phyloP scores from a whole-genome alignment of 2,888 invertebrate species.

The Epistrophe grossulariae region DNA sequence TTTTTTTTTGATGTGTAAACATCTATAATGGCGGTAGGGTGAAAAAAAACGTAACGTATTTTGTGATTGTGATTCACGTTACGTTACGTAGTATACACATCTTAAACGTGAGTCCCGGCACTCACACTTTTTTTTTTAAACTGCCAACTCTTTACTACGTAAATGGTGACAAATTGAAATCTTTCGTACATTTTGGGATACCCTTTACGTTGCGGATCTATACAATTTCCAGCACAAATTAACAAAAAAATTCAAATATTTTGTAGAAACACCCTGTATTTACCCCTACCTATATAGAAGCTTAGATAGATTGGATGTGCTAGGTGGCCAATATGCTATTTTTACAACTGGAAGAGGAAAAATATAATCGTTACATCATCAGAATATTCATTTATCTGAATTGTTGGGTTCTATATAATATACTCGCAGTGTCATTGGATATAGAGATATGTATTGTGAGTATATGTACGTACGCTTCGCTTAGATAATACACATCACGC shows the following conservation, averaged over 20 bases:
- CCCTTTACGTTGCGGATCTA: too few species aligned
- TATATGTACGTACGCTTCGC: neutral
- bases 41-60: too few species aligned
- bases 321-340: slow-evolving; percentile 74
- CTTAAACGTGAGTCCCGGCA: too few species aligned
- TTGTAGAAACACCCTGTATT: neutral
- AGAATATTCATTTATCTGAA: slow-evolving; percentile 73
- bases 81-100: too few species aligned
- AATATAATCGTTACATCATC: slow-evolving; percentile 73
- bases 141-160: too few species aligned
- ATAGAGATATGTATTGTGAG: neutral
- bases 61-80: too few species aligned
- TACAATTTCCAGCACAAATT: neutral
- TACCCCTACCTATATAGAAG: neutral
- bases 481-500: slow-evolving; percentile 8
- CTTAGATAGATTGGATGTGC: slow-evolving; percentile 55
- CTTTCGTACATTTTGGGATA: too few species aligned
- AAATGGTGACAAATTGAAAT: too few species aligned
- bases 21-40: too few species aligned
- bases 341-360: slow-evolving; percentile 68
- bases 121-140: too few species aligned
- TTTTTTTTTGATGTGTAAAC: too few species aligned
- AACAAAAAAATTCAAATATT: neutral
- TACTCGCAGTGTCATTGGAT: slow-evolving; percentile 53
- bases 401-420: slow-evolving; percentile 25